These are phyloP conservation scores for Stegana nigrithorax DNA, from an alignment of 2,888 invertebrate species.

Conservation along the genomic window DNA sequence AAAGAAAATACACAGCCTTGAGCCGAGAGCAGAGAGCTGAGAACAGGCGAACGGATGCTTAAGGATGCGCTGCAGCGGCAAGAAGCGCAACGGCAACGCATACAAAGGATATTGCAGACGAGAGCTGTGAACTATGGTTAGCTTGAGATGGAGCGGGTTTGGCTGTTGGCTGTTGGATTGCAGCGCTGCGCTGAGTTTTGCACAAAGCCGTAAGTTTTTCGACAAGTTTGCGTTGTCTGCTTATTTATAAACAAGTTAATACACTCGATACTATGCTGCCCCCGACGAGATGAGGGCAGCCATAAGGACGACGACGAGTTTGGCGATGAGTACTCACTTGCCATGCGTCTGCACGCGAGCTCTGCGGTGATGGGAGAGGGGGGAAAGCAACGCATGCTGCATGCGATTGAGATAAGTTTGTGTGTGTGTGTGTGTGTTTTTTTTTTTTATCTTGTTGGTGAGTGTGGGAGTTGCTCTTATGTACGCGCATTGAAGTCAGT, in stretches of 20 bases:
- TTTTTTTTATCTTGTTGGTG: background rate
- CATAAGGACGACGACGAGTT: background rate
- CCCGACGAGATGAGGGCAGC: background rate
- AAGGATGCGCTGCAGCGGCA: no score
- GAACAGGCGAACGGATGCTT: background rate
- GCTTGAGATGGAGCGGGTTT: no score
- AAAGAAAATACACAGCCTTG: background rate
- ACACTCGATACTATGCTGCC: background rate
- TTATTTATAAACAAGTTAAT: slow-evolving; percentile 19
- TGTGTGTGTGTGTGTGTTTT: background rate
- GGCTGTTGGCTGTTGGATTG: no score
- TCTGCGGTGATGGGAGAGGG: no score
- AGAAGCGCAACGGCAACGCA: background rate
- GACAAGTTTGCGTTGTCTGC: slow-evolving; percentile 16
- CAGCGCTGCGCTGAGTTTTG: no score
- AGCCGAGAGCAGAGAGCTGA: no score
- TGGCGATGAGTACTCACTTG: no score
- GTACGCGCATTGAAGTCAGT: no score
- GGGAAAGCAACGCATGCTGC: background rate
- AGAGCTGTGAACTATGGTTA: no score
- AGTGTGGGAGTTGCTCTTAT: no score
- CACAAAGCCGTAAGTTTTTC: no score
- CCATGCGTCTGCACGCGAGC: no score
- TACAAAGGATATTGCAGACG: background rate
- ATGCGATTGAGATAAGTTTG: slow-evolving; percentile 2